These are phyloP conservation scores for Glossophaga mutica DNA, from an alignment of 2,797 vertebrate species.

Conservation along the genomic window DNA sequence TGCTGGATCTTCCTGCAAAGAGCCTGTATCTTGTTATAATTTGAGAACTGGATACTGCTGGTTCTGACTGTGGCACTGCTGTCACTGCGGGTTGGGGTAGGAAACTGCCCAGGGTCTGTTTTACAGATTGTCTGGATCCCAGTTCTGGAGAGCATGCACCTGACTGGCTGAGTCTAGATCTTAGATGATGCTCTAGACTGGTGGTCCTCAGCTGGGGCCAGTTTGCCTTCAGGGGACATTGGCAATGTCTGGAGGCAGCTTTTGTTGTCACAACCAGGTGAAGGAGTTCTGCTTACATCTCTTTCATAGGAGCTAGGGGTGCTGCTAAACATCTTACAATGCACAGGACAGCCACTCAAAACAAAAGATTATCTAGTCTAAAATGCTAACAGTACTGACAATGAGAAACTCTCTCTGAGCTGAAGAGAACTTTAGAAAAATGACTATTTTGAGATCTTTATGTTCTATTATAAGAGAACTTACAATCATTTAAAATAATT, in stretches of 20 bases:
- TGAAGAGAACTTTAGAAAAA: not conserved
- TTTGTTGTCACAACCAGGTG: not conserved
- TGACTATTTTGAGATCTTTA: not conserved
- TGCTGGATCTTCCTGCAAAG: not conserved
- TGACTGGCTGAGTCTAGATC: not conserved
- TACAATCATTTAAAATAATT: not conserved
- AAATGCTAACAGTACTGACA: not conserved
- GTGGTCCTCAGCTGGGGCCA: not conserved
- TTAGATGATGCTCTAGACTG: not conserved
- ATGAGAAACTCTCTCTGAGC: not conserved
- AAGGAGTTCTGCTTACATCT: not conserved
- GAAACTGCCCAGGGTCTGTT: not conserved
- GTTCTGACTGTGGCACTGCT: too few relatives aligned
- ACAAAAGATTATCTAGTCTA: not conserved
- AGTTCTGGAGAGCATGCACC: not conserved
- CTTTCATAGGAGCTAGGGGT: not conserved
- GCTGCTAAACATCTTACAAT: not conserved
- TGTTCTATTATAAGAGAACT: not conserved
- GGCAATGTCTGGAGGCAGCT: not conserved
- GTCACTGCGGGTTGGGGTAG: too few relatives aligned
- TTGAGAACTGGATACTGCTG: not conserved
- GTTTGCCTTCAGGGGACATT: not conserved
- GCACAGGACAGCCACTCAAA: not conserved
- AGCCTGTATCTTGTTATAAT: not conserved
- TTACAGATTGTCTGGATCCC: not conserved